Evolutionary conservation across 2,797 vertebrate species (phyloP), one percentile per base, ranked within the genome.

Genomic region (Sebastes elongatus): DNA sequence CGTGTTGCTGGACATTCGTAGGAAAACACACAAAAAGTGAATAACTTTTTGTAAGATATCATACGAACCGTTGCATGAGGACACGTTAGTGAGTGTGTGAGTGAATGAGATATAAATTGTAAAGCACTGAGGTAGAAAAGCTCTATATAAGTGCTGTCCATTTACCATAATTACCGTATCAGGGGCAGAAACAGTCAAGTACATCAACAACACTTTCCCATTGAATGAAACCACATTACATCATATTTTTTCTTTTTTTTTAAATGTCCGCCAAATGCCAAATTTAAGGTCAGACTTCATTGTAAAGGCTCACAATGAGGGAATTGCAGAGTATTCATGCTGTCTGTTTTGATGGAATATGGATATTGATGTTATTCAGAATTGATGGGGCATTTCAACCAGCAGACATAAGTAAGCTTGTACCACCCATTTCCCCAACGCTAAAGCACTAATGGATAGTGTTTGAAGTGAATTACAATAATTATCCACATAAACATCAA

Each of bases 391-490:
- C 83, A 83, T 95, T 95, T 94, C 81, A 93, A 65, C 76, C 38
- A 77, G 86, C 70, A 76, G 75, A 88, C 87, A 92, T 90, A 92
- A 93, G 82, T 89, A 89, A 84, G 93, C 84, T 88, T 83, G 81
- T 91, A 92, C 66, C 78, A 84, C 69, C 74, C 56, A 80, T 93
- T 94, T 84, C 86, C 68, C 60, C 79, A 85, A 91, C 78, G 67
- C 83, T 85, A 78, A 78, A 80, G 80, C 90, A 69, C 85, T 94
- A 96, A 95, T 94, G 90, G 88, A 84, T 80, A 67, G 88, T 81
- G 85, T 94, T 93, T 87, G 71, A 87, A 75, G 87, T 69, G 84
- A 91, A 96, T 96, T 94, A 95, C 84, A 95, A 92, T 95, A 94
- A 96, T 96, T 94, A 96, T 92, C 88, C 56, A 86, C 88, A 88